Evolutionary conservation across 2,888 invertebrate genomes (phyloP), one percentile per base, ranked within the genome.

Genomic region (Drosophila bunnanda): DNA sequence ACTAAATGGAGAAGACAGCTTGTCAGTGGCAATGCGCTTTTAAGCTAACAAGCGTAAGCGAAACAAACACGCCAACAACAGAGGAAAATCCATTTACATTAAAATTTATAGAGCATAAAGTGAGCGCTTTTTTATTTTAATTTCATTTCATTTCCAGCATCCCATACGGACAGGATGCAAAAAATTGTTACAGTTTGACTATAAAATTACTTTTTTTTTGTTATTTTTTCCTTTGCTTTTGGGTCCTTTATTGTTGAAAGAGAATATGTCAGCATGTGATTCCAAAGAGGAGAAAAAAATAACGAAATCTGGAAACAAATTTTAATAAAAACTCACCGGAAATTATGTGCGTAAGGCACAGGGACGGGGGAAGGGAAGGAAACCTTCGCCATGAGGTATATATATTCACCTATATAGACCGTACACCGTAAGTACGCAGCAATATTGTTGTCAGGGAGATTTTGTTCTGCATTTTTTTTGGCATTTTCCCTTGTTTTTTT

Each of bases 91-190:
- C 82, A 90, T 90, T 90, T 90, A 73, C 89, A 89, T 90, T 90
- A 83, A 89, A 90, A 90, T 90, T 90, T 90, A 90, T 90, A 90
- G 89, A 88, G 89, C 88, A 82, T 87, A 78, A 85, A 79, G 82
- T 74, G 76, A 81, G 82, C 80, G 78, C 78, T 75, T 78, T 78
- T 76, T 80, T 81, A 85, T 84, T 80, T 89, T 81, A 82, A 82
- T 83, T 87, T 88, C 80, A 82, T 78, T 78, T 86, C 75, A 62
- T 75, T 74, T 65, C 75, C 55, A 56, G 48, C 82, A 73, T 58
- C 79, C 82, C 71, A 32, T 77, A 67, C 64, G 50, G 30, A 15
- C 20, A 20, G 56, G 25, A 72, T 41, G 64, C 56, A 66, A 36
- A 54, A 65, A 84, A 82, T 60, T 85, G 88, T 82, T 86, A 86